These are phyloP conservation scores for Galerucella nymphaeae DNA, from an alignment of 2,888 invertebrate genomes.

Conservation along the genomic window DNA sequence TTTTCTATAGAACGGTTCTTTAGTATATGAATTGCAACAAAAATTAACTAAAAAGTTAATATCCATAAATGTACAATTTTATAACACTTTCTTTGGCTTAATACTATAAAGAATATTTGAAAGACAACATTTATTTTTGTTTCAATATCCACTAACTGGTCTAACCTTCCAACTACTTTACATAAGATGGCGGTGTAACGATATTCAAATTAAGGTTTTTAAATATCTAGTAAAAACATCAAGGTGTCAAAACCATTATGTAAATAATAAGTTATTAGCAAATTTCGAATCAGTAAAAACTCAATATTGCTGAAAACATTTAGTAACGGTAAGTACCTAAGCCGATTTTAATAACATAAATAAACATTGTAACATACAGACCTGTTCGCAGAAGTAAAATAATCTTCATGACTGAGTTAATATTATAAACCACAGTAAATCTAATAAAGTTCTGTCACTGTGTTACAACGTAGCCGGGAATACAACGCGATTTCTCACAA, in stretches of 20 bases:
- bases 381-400: constrained; percentile 20
- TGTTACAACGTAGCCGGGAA: neutral
- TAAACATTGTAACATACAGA: constrained; percentile 10
- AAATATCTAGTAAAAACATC: neutral
- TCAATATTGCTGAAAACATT: neutral
- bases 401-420: constrained; percentile 18
- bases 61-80: too few species aligned
- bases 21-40: too few species aligned
- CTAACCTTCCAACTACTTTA: neutral
- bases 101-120: neutral
- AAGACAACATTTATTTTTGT: constrained; percentile 6
- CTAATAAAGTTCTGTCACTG: neutral
- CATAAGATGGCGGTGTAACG: constrained; percentile 6
- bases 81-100: too few species aligned
- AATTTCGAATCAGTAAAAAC: neutral
- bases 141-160: constrained; percentile 1
- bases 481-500: constrained; percentile 7
- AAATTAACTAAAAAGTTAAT: too few species aligned
- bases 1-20: too few species aligned
- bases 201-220: neutral
- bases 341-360: neutral
- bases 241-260: neutral
- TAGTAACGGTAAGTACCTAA: neutral
- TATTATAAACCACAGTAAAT: constrained; percentile 1
- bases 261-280: neutral